Base-by-base conservation (phyloP, 2,888 invertebrate genomes). In the Psylliodes chrysocephalus region DNA sequence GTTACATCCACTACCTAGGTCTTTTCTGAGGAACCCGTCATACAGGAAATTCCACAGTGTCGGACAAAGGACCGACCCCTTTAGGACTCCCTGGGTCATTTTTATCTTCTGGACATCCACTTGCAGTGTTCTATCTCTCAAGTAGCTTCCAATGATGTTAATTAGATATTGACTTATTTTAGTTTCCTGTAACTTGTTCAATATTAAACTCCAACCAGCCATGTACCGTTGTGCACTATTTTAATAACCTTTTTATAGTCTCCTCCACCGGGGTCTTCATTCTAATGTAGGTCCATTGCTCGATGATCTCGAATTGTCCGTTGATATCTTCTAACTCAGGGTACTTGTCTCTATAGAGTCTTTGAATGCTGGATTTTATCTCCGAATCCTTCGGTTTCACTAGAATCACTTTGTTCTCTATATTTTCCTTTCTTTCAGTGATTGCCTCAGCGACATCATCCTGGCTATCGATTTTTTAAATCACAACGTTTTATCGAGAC, bases 21-120 rank as follows among this genome's bases (percentile, higher is more conserved):
- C 6, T 25, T 57, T 4, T 30, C 17, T 22, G 1, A 65, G 19
- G 7, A 65, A 22, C 5, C 12, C 52, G 17, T 65, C 57, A 19
- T 62, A 65, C 0, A 61, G 22, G 2, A 47, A 2, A 12, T 62
- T 65, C 60, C 60, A 60, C 19, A 64, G 33, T 14, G 38, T 19
- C 0, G 65, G 59, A 7, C 59, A 44, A 1, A 59, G 14, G 4
- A 66, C 55, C 1, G 62, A 63, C 1, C 62, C 62, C 42, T 62
- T 61, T 28, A 61, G 56, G 2, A 64, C 54, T 12, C 64, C 60
- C 30, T 49, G 49, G 3, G 42, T 42, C 8, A 60, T 22, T 4
- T 18, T 18, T 18, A 25, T 7, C 40, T 30, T 38, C 12, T 35
- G 1, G 6, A 10, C 47, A n/a, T n/a, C 42, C 8, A 22, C 35